A percentile compares a stretch with the other conserved stretches of the same genome.
Evolutionary conservation across 2,113 vertebrate genomes (phyloP).

Genomic region (Tauraco erythrolophus): DNA sequence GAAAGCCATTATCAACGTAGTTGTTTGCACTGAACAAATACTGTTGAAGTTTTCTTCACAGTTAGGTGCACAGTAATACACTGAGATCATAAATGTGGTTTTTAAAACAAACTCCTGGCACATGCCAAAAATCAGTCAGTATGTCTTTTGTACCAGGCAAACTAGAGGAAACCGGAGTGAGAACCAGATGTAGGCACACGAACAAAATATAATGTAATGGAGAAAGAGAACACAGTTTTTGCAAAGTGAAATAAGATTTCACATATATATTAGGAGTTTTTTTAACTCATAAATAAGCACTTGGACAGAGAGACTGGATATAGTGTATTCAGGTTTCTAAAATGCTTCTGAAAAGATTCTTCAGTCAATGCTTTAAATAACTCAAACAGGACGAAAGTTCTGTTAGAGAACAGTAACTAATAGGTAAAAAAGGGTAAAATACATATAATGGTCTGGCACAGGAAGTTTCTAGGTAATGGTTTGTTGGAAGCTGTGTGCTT

Average conservation of each 20-base stretch:
- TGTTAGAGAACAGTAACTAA: not conserved
- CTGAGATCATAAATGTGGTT: not conserved
- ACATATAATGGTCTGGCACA: not conserved
- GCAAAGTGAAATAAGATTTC: not conserved
- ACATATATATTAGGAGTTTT: not conserved
- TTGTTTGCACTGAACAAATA: not conserved
- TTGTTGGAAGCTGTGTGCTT: conserved; percentile 35
- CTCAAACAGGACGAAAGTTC: not conserved
- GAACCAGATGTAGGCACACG: not conserved
- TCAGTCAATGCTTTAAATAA: conserved; percentile 6
- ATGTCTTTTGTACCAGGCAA: not conserved
- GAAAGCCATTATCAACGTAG: not conserved
- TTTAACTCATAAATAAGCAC: not conserved
- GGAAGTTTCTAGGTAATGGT: conserved; percentile 45
- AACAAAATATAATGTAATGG: not conserved
- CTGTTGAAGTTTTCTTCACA: not conserved
- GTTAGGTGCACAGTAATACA: not conserved
- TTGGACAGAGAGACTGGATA: not conserved
- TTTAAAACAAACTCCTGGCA: not conserved
- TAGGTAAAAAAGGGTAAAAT: not conserved
- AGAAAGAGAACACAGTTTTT: not conserved
- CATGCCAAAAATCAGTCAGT: not conserved
- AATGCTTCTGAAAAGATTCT: conserved; percentile 8
- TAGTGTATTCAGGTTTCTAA: not conserved
- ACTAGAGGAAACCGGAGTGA: not conserved